Percentiles rank a stretch among this genome's conserved stretches.
These are phyloP conservation scores for Apodemus agrarius DNA, from an alignment of 2,797 vertebrate species.

Conservation along the genomic window DNA sequence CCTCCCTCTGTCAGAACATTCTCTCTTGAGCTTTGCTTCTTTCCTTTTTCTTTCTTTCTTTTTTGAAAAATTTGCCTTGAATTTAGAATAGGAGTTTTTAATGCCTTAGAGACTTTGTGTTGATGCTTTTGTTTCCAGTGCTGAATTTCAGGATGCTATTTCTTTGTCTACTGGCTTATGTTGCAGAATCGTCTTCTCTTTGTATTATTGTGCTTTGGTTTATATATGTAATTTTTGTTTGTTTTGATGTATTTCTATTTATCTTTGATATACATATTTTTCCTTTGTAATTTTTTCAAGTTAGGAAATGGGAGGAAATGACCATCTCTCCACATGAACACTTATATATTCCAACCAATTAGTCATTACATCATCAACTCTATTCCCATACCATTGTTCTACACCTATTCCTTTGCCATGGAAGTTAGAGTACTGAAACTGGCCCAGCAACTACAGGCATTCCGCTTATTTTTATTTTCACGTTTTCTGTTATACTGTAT, in stretches of 20 bases:
- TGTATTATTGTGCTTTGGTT: neutral
- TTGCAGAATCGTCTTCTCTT: neutral
- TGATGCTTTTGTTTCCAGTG: neutral
- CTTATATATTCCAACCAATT: neutral
- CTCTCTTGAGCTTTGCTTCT: conserved; percentile 14
- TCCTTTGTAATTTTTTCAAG: neutral
- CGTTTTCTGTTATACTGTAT: neutral
- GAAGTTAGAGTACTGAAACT: neutral
- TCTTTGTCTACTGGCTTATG: neutral
- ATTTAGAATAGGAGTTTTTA: conserved; percentile 34
- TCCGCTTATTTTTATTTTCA: neutral
- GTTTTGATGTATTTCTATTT: neutral
- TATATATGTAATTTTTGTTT: neutral
- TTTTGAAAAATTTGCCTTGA: neutral
- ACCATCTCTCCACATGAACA: neutral
- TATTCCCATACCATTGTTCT: neutral
- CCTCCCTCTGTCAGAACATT: neutral
- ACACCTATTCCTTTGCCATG: neutral
- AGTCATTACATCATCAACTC: neutral
- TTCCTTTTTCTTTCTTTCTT: neutral
- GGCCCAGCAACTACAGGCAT: neutral
- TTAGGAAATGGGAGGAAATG: neutral
- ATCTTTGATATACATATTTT: neutral
- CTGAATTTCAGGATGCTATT: neutral
- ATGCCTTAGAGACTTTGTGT: neutral